Percentiles rank a stretch among this genome's conserved stretches.
Evolutionary conservation across 2,113 vertebrate genomes (phyloP).

Genomic region (Nyctibius bracteatus): DNA sequence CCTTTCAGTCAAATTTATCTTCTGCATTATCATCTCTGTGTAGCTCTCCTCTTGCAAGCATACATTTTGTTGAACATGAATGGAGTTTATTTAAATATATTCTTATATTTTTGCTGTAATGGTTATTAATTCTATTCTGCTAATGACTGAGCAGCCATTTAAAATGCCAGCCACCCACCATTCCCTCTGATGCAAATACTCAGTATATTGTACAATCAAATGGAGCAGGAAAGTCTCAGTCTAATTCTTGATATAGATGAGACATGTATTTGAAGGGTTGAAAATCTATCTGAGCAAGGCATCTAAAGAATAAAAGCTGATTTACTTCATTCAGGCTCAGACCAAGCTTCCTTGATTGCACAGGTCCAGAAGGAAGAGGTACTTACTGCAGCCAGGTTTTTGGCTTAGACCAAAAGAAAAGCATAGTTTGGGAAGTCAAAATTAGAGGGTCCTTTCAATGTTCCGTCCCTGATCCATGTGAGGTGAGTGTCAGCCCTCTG

Average conservation of each 20-base stretch:
- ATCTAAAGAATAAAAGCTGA: not conserved
- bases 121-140: not conserved
- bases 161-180: not conserved
- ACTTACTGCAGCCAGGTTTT: not conserved
- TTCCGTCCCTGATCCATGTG: not conserved
- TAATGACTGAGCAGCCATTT: not conserved
- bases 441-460: not conserved
- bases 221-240: not conserved
- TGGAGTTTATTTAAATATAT: not conserved
- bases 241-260: not conserved
- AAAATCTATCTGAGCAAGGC: not conserved
- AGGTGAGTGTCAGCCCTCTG: not conserved
- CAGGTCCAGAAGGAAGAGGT: not conserved
- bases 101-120: not conserved
- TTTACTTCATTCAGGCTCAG: not conserved
- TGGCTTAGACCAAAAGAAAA: not conserved
- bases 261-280: not conserved
- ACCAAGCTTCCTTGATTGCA: not conserved
- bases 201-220: not conserved
- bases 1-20: not conserved
- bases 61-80: not conserved
- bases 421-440: not conserved
- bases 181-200: not conserved
- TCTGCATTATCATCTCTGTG: not conserved
- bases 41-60: not conserved